These are phyloP conservation scores for Bradypodion ventrale DNA, from an alignment of 2,797 vertebrate species.

Conservation along the genomic window DNA sequence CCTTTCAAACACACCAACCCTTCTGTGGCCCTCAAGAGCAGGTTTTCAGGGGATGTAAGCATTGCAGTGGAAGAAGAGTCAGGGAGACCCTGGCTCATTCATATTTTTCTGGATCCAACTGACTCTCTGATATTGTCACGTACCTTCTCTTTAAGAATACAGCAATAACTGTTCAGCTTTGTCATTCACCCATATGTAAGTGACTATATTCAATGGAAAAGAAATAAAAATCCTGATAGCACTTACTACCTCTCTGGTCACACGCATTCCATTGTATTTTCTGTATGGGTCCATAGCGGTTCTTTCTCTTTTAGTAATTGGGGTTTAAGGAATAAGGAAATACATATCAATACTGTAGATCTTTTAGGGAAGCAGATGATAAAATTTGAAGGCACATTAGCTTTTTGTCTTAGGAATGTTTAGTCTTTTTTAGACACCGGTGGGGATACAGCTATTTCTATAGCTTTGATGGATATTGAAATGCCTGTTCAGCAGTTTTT, in stretches of 20 bases:
- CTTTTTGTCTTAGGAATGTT: slow-evolving; percentile 35
- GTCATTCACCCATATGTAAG: slow-evolving; percentile 1
- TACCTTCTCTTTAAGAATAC: slow-evolving; percentile 12
- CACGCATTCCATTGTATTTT: slow-evolving; percentile 56
- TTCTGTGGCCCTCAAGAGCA: not conserved
- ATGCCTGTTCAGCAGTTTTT: slow-evolving; percentile 33
- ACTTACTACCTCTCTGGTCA: slow-evolving; percentile 38
- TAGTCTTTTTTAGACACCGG: slow-evolving; percentile 12
- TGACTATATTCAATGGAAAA: slow-evolving; percentile 3
- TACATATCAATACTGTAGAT: slow-evolving; percentile 39
- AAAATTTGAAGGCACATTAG: not conserved
- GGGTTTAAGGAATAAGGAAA: slow-evolving; percentile 9
- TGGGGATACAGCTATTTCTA: slow-evolving; percentile 41
- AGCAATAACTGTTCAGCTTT: not conserved
- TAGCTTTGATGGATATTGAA: not conserved
- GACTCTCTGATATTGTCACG: not conserved
- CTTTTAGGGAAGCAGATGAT: slow-evolving; percentile 34
- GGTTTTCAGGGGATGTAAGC: not conserved
- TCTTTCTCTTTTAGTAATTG: slow-evolving; percentile 31
- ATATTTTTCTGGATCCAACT: not conserved
- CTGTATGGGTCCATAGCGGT: slow-evolving; percentile 29
- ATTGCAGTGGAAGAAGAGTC: not conserved
- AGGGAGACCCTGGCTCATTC: not conserved
- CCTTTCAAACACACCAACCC: not conserved
- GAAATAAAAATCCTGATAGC: slow-evolving; percentile 30